phyloP scores from a whole-genome alignment of 2,113 vertebrate genomes.

The human (Homo sapiens) region GRCh38 chr13:29422501-29423000 shows the following conservation, averaged over 20 bases:
- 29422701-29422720: no score
- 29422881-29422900: no score
- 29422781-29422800: no score
- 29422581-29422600: background rate
- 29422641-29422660: background rate
- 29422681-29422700: rapidly evolving
- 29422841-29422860: no score
- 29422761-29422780: no score
- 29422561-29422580: background rate
- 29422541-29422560: background rate
- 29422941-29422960: background rate
- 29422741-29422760: no score
- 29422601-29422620: background rate
- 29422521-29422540: background rate
- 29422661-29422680: no score
- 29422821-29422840: no score
- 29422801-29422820: no score
- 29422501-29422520: background rate
- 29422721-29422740: no score
- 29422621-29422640: background rate
- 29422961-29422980: background rate
- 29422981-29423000: background rate
- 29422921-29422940: background rate
- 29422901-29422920: no score
- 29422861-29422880: no score